Base-by-base conservation (phyloP, 2,113 vertebrate genomes). In the Rallus limicola region DNA sequence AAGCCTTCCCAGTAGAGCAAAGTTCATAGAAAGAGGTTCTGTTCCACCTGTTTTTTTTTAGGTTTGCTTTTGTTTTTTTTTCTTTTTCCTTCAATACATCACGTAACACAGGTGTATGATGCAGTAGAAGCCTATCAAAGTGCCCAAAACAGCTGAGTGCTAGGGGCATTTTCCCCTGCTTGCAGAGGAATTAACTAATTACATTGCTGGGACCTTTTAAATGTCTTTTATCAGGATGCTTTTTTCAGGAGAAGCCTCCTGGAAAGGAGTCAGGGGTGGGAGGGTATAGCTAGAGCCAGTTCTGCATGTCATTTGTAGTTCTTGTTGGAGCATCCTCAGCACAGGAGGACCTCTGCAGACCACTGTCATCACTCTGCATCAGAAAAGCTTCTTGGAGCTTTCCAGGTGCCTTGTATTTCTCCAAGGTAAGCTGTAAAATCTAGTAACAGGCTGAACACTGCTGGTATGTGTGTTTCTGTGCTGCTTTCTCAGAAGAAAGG, bases 401-500 rank as follows among this genome's bases (percentile, higher is more conserved):
- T 82, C 42, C 42, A n/a, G 28, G 19, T 38, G 52, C 6, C 56
- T 86, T 70, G 42, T 25, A 6, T 52, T 70, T 74, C 69, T 74
- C 24, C 77, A 77, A 50, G 56, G 76, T 38, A 81, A 70, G 29
- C 52, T 88, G 64, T n/a, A 71, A 75, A 80, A 50, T 28, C 28
- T 15, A 50, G 58, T 11, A 85, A 62, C 72, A 75, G 25, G 55
- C 82, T 84, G 50, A 84, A 58, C 23, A 36, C 42, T 36, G 62
- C 20, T 1, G 3, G 31, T 50, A 40, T 0, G 0, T 44, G 44
- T 2, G 1, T 65, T 84, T 84, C 50, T 95, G 21, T 2, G 5
- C 36, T 67, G 34, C 36, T 82, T 89, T 80, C 71, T 59, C 44
- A 34, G 74, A 76, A 56, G 23, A 64, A 84, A 89, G 70, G 70